Conservation (phyloP, 2,888 invertebrate genomes). For the Theretra japonica region DNA sequence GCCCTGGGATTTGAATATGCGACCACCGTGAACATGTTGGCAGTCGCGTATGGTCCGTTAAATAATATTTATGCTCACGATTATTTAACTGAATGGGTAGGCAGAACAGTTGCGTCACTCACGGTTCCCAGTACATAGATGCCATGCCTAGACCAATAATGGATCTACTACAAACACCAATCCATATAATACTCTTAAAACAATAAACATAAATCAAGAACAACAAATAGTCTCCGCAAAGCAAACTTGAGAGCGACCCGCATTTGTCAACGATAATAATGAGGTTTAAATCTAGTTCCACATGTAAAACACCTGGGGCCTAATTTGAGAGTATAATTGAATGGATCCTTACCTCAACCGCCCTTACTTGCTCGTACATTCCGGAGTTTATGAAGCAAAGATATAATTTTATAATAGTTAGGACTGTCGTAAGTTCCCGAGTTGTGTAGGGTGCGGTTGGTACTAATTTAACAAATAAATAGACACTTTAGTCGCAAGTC, state of each 20-base stretch:
- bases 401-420: conserved; percentile 55
- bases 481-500: conserved; percentile 62
- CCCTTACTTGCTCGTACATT: conserved; percentile 31
- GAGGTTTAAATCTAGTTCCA: conserved; percentile 27
- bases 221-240: conserved; percentile 15
- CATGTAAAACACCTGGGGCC: conserved; percentile 27
- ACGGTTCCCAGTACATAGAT: no score
- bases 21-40: no score
- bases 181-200: neutral
- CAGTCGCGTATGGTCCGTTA: no score
- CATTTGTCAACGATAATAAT: conserved; percentile 23
- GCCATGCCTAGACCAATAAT: no score
- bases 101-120: no score
- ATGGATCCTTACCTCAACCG: conserved; percentile 30
- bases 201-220: conserved; percentile 15
- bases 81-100: no score
- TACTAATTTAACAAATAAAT: conserved; percentile 65
- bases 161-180: no score
- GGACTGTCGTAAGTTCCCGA: conserved; percentile 45
- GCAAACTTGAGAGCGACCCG: conserved; percentile 17
- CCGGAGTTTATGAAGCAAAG: conserved; percentile 43
- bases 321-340: conserved; percentile 30
- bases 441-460: conserved; percentile 43
- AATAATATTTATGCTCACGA: no score
- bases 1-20: no score